phyloP scores from a whole-genome alignment of 1,140 invertebrate genomes.

The Hermatobates lingyangjiaoensis region DNA sequence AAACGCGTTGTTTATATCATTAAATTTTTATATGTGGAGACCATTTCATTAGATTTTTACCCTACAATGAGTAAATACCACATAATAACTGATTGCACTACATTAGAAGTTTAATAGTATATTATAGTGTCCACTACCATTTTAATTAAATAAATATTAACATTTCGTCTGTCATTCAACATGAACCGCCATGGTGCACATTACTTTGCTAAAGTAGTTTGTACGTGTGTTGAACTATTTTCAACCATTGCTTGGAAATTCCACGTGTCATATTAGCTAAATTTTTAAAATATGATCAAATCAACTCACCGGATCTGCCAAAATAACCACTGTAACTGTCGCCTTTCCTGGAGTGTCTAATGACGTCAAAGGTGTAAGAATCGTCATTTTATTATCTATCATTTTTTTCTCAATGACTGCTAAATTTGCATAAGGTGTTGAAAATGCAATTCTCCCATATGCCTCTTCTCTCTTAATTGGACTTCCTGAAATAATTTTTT shows the following conservation, averaged over 20 bases:
- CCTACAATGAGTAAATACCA: too few species aligned
- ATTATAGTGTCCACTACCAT: too few species aligned
- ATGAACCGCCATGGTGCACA: too few species aligned
- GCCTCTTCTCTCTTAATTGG: slow-evolving; percentile 70
- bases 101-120: too few species aligned
- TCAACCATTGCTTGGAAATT: neutral
- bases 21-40: too few species aligned
- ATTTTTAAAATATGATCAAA: slow-evolving; percentile 1
- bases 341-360: slow-evolving; percentile 93
- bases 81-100: too few species aligned
- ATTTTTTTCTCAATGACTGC: slow-evolving; percentile 53
- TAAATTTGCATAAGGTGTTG: slow-evolving; percentile 57
- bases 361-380: slow-evolving; percentile 71
- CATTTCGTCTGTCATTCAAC: too few species aligned
- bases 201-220: neutral
- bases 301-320: slow-evolving; percentile 65
- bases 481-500: slow-evolving; percentile 26
- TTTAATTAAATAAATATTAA: too few species aligned
- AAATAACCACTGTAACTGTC: slow-evolving; percentile 83
- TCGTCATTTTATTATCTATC: slow-evolving; percentile 46
- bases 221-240: too few species aligned
- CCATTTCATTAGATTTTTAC: too few species aligned
- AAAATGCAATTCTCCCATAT: slow-evolving; percentile 89
- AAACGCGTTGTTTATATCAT: too few species aligned
- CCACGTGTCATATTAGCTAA: slow-evolving; percentile 4